A percentile compares a stretch with the other conserved stretches of the same genome.
phyloP scores from a whole-genome alignment of 2,797 vertebrate species.

The Scarus forsteni region DNA sequence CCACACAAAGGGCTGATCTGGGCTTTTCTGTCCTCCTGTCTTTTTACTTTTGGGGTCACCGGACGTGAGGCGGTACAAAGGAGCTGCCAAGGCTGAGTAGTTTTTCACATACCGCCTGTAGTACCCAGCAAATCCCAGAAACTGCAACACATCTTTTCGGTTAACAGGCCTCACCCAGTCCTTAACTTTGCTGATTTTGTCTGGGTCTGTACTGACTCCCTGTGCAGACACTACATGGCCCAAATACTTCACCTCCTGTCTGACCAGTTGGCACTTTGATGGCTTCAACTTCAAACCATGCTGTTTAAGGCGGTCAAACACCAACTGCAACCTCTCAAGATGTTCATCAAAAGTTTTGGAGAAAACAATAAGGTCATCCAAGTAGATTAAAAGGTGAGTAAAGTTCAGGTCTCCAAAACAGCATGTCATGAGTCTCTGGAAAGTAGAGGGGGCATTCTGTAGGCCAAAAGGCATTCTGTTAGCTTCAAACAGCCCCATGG shows the following conservation, averaged over 20 bases:
- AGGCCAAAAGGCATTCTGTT: conserved; percentile 27
- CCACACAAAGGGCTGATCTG: conserved; percentile 21
- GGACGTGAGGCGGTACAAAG: conserved; percentile 44
- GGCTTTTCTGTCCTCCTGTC: neutral
- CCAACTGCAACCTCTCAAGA: conserved; percentile 41
- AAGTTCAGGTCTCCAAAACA: conserved; percentile 50
- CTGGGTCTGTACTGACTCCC: conserved; percentile 36
- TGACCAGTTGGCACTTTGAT: conserved; percentile 30
- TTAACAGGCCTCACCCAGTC: conserved; percentile 26
- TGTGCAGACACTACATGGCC: conserved; percentile 24
- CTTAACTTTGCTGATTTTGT: conserved; percentile 36
- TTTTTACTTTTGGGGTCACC: conserved; percentile 54
- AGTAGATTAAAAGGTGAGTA: conserved; percentile 51
- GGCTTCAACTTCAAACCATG: conserved; percentile 41
- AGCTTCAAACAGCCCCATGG: conserved; percentile 26
- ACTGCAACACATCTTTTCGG: conserved; percentile 25
- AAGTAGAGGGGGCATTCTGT: conserved; percentile 30
- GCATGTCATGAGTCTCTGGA: conserved; percentile 50
- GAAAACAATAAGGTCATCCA: conserved; percentile 35
- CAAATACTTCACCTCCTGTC: conserved; percentile 37
- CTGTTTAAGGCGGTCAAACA: conserved; percentile 35
- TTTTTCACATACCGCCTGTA: conserved; percentile 35
- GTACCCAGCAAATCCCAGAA: conserved; percentile 33
- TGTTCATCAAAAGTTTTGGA: conserved; percentile 38
- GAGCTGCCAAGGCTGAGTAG: conserved; percentile 32